Evolutionary conservation across 2,797 vertebrate species (phyloP).

Genomic region (Chromis chromis): DNA sequence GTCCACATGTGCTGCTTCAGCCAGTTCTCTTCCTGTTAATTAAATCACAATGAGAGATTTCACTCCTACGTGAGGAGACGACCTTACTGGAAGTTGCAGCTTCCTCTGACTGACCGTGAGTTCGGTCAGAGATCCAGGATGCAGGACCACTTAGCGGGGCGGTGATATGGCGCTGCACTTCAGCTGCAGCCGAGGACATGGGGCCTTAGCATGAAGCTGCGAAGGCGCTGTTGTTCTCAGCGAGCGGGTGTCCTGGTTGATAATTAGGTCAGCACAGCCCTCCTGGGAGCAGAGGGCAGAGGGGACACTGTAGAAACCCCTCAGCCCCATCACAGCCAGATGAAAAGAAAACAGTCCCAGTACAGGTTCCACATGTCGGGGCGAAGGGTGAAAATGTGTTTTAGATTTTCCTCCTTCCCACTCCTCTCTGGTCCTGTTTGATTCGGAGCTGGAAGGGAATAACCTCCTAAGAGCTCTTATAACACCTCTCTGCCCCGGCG

Average conservation of each 20-base stretch:
- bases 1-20: conserved; percentile 8
- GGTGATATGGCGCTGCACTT: conserved; percentile 16
- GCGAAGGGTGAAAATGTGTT: conserved; percentile 80
- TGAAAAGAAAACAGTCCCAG: conserved; percentile 81
- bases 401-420: conserved; percentile 70
- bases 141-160: background rate
- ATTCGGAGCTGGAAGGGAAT: conserved; percentile 73
- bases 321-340: conserved; percentile 72
- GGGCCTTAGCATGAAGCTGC: conserved; percentile 34
- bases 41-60: conserved; percentile 20
- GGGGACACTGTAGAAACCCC: conserved; percentile 69
- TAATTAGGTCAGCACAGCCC: conserved; percentile 72
- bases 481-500: conserved; percentile 65
- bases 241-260: conserved; percentile 52
- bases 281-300: conserved; percentile 68
- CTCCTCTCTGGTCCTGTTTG: conserved; percentile 63
- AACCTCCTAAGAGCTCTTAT: conserved; percentile 69
- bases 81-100: conserved; percentile 30
- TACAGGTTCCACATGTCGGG: conserved; percentile 79
- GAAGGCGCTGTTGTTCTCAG: conserved; percentile 54
- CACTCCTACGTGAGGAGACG: conserved; percentile 2
- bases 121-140: conserved; percentile 21
- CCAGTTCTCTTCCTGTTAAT: conserved; percentile 12
- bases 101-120: conserved; percentile 8
- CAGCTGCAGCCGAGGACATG: background rate